Percentiles rank a stretch among this genome's conserved stretches.
Conservation (phyloP, 2,797 vertebrate genomes). For the Orientallactaga sibirica region DNA sequence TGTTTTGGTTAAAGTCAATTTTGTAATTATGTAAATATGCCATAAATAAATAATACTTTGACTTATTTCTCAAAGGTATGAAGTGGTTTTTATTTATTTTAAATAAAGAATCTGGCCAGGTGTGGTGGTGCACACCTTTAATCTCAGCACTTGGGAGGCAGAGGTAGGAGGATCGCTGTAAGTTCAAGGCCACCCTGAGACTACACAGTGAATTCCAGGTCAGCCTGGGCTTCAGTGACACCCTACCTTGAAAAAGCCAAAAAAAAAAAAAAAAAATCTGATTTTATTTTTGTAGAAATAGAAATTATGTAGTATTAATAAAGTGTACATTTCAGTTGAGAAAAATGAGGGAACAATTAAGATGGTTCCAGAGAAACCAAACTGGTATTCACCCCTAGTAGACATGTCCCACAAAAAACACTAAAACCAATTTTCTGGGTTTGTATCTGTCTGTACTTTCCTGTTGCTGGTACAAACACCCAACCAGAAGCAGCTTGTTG, state of each 20-base stretch:
- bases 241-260: too few relatives aligned
- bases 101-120: background rate
- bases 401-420: background rate
- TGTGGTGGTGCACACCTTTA: too few relatives aligned
- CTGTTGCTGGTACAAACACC: too few relatives aligned
- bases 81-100: conserved; percentile 44
- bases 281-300: background rate
- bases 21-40: conserved; percentile 80
- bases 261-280: too few relatives aligned
- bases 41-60: conserved; percentile 78
- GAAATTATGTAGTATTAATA: background rate
- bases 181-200: too few relatives aligned
- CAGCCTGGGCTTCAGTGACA: too few relatives aligned
- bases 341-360: background rate
- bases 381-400: background rate
- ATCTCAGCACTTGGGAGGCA: too few relatives aligned
- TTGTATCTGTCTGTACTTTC: too few relatives aligned
- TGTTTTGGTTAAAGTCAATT: conserved; percentile 65
- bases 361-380: background rate
- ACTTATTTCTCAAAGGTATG: conserved; percentile 47
- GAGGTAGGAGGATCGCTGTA: too few relatives aligned
- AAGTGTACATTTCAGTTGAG: background rate
- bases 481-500: too few relatives aligned
- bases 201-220: too few relatives aligned
- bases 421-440: background rate